Base-by-base conservation (phyloP, 2,797 vertebrate genomes). In the Pteronotus mesoamericanus region DNA sequence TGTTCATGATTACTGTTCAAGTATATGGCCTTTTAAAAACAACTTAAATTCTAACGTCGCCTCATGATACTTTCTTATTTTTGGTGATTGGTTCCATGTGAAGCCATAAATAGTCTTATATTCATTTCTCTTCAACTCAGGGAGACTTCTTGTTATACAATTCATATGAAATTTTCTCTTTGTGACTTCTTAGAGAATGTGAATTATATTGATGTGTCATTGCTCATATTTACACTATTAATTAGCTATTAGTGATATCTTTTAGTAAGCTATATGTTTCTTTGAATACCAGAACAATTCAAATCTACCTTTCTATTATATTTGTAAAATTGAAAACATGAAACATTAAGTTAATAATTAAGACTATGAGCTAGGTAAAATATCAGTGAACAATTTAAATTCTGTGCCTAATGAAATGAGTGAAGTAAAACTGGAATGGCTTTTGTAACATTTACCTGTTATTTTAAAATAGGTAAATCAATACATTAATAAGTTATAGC, bases 401-500 rank as follows among this genome's bases (percentile, higher is more conserved):
- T 51, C n/a, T 29, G 57, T 59, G 42, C 29, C 85, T 68, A 82
- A 71, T 57, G 74, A 94, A 91, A 59, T 6, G 29, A 83, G 15
- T 46, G 39, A 84, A 89, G 4, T 90, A 61, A 89, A 71, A 89
- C 72, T 48, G 19, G 91, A 72, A 78, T 91, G 26, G 3, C 5
- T 46, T 83, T 72, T 80, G 10, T 69, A 88, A 61, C 93, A 48
- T 53, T 96, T 86, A 86, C 55, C 19, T 86, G 22, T 72, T 95
- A 66, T 64, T 91, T 78, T 74, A 86, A 91, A 96, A 55, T 69
- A 68, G 34, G 34, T 82, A 88, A 14, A 79, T 86, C 24, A 80
- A 3, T 9, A 2, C 37, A 21, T 78, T 78, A 79, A 9, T 37
- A 64, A 91, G 55, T 94, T 87, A 53, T 2, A 55, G 16, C 79